Conservation (phyloP, 2,113 vertebrate genomes). For the Lamprotornis superbus region DNA sequence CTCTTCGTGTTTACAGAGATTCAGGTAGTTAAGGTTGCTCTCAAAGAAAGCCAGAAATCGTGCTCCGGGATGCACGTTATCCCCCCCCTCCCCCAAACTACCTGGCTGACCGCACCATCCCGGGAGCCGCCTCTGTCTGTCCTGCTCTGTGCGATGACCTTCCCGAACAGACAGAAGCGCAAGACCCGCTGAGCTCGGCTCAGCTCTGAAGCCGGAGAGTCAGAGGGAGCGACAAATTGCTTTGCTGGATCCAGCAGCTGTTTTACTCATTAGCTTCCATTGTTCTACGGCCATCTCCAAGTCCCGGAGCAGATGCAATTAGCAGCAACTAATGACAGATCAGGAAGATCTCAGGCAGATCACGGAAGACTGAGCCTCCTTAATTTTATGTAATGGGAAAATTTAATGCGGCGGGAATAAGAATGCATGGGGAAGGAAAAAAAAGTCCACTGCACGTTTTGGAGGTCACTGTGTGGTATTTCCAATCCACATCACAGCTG, state of each 20-base stretch:
- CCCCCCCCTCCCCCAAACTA: neutral
- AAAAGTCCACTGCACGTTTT: neutral
- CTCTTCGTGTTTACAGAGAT: neutral
- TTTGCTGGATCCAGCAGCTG: neutral
- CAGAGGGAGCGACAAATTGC: neutral
- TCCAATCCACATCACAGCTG: neutral
- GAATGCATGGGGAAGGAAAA: neutral
- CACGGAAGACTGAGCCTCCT: neutral
- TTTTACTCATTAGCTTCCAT: conserved; percentile 21
- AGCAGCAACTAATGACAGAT: neutral
- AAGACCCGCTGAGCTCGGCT: neutral
- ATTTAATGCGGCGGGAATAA: neutral
- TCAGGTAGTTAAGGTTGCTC: neutral
- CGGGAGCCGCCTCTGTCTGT: neutral
- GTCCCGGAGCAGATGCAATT: conserved; percentile 1
- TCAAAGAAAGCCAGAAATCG: neutral
- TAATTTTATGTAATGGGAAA: conserved; percentile 6
- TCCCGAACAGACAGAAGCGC: neutral
- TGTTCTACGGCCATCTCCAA: neutral
- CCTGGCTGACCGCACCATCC: neutral
- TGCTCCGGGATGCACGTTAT: neutral
- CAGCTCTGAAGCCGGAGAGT: neutral
- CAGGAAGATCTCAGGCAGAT: neutral
- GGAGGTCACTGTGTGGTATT: conserved; percentile 22
- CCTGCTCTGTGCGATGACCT: conserved; percentile 24